Conservation (phyloP, 2,888 invertebrate species). For the Drosophila mimetica region DNA sequence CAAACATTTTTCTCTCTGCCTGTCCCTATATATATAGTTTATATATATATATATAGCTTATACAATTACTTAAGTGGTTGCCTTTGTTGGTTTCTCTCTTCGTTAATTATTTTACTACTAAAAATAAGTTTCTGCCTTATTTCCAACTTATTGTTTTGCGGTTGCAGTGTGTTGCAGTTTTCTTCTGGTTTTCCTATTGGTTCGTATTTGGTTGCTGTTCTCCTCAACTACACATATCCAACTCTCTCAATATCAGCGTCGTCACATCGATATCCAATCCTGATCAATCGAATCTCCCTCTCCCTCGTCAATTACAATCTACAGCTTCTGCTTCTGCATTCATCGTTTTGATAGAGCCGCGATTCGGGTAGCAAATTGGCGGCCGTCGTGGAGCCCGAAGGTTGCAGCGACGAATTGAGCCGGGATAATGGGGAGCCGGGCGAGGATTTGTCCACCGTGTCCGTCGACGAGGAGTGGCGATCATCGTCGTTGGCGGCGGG, state of each 20-base stretch:
- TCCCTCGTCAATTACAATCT: slow-evolving; percentile 33
- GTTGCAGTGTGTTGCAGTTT: slow-evolving; percentile 52
- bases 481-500: slow-evolving; percentile 78
- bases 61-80: slow-evolving; percentile 65
- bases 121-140: slow-evolving; percentile 63
- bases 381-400: slow-evolving; percentile 57
- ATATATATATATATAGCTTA: slow-evolving; percentile 57
- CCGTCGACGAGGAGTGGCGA: slow-evolving; percentile 65
- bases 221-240: slow-evolving; percentile 29
- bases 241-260: slow-evolving; percentile 36
- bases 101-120: slow-evolving; percentile 57
- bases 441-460: slow-evolving; percentile 57
- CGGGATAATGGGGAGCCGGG: slow-evolving; percentile 19
- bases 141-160: slow-evolving; percentile 73
- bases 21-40: slow-evolving; percentile 32
- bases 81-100: slow-evolving; percentile 15
- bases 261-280: slow-evolving; percentile 18
- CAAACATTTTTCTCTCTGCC: slow-evolving; percentile 39
- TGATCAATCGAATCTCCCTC: not conserved
- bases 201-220: slow-evolving; percentile 64
- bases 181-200: slow-evolving; percentile 44
- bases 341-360: slow-evolving; percentile 85
- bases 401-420: slow-evolving; percentile 62
- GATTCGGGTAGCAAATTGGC: slow-evolving; percentile 80
- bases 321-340: slow-evolving; percentile 26